Percentiles rank a stretch among this genome's conserved stretches.
Evolutionary conservation across 2,797 vertebrate species (phyloP).

Genomic region (Ispidina lecontei): DNA sequence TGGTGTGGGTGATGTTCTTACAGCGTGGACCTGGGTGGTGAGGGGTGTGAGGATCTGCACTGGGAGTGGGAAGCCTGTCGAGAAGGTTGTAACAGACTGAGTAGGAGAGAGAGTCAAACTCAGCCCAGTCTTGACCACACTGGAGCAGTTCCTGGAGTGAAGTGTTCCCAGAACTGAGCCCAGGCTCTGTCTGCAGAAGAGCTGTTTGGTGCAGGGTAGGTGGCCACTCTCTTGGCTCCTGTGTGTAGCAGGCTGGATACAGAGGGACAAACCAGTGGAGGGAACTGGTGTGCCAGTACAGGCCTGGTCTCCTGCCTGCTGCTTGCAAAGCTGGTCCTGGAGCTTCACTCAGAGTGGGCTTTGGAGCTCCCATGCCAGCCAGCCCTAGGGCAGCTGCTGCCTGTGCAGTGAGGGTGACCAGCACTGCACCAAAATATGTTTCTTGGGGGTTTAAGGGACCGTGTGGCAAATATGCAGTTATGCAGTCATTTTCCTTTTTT

Average conservation of each 20-base stretch:
- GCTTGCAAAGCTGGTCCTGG: background rate
- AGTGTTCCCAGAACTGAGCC: background rate
- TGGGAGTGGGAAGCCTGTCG: background rate
- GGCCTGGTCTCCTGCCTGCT: background rate
- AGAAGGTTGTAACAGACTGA: background rate
- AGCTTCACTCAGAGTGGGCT: background rate
- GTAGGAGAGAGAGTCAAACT: background rate
- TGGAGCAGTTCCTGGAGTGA: background rate
- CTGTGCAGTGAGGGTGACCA: background rate
- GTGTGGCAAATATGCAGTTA: background rate
- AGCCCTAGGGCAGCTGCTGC: background rate
- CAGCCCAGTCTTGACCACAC: rapidly evolving
- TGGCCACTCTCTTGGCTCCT: background rate
- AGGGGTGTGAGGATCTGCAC: background rate
- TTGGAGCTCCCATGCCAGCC: background rate
- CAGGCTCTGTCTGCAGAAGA: background rate
- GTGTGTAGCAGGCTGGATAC: rapidly evolving
- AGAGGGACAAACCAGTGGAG: rapidly evolving
- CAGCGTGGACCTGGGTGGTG: background rate
- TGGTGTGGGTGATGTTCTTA: background rate
- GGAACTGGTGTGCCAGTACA: rapidly evolving
- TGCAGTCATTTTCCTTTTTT: background rate
- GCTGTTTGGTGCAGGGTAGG: rapidly evolving
- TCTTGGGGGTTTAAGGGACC: background rate
- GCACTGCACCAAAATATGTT: rapidly evolving